Evolutionary conservation across 2,113 vertebrate species (phyloP).

Genomic region (Nothobranchius kuhntae): DNA sequence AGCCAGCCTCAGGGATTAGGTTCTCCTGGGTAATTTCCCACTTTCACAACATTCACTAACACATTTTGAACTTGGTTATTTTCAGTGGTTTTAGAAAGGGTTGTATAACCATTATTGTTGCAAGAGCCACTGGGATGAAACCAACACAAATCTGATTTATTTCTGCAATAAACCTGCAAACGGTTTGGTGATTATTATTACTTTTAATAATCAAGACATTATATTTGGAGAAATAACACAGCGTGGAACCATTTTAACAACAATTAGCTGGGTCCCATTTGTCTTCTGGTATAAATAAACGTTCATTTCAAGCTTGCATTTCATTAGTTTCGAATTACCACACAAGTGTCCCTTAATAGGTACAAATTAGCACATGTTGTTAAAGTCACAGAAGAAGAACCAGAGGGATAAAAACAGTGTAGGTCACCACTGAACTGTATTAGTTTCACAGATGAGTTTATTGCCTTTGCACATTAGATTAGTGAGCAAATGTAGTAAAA

Average conservation of each 20-base stretch:
- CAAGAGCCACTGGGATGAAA: slow-evolving; percentile 8
- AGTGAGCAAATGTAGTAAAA: slow-evolving; percentile 59
- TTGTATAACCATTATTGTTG: slow-evolving; percentile 21
- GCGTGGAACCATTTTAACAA: slow-evolving; percentile 47
- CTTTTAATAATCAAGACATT: slow-evolving; percentile 65
- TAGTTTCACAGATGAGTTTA: slow-evolving; percentile 52
- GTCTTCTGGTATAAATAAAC: slow-evolving; percentile 66
- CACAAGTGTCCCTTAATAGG: slow-evolving; percentile 38
- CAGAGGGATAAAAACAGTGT: slow-evolving; percentile 5
- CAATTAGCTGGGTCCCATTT: slow-evolving; percentile 40
- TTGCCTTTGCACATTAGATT: slow-evolving; percentile 69
- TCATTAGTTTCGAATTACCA: slow-evolving; percentile 47
- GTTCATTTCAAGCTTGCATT: slow-evolving; percentile 38
- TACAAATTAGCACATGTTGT: slow-evolving; percentile 38
- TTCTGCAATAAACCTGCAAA: no score
- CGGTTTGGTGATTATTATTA: slow-evolving; percentile 49
- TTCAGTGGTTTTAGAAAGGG: slow-evolving; percentile 23
- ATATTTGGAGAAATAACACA: slow-evolving; percentile 31
- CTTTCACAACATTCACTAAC: slow-evolving; percentile 19
- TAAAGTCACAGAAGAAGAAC: slow-evolving; percentile 20
- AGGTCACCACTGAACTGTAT: slow-evolving; percentile 57
- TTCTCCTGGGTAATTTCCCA: slow-evolving; percentile 16
- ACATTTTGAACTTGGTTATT: slow-evolving; percentile 30
- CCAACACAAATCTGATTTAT: slow-evolving; percentile 33
- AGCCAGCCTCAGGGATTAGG: slow-evolving; percentile 8